Base-by-base conservation (phyloP, 2,797 vertebrate species). In the Hydrophis major region DNA sequence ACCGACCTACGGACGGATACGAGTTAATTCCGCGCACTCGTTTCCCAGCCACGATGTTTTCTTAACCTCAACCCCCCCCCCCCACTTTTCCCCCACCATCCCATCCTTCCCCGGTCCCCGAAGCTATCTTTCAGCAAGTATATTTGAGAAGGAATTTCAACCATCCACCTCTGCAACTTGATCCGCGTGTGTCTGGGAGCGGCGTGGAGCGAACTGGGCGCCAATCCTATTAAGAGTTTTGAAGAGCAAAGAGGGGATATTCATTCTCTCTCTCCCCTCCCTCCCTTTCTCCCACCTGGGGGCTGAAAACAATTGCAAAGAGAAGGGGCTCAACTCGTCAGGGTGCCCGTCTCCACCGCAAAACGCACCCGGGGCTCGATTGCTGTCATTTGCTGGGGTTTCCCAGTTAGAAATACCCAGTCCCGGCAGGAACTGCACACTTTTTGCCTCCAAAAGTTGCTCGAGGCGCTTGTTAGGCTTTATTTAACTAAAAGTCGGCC, bases 91-190 rank as follows among this genome's bases (percentile, higher is more conserved):
- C 87, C 87, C 93, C 60, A 0, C 42, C 57, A 14, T 1, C 16
- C 56, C 60, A 83, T 11, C 89, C 89, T 22, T 5, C 8, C 28
- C 55, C 18, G 90, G 94, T 37, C 50, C 88, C 89, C 78, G 91
- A 94, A 95, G 93, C 96, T 96, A 97, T 98, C 97, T 97, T 97
- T 98, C 98, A 97, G 97, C 98, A 97, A 98, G 97, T 98, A 98
- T 98, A 98, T 98, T 98, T 98, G 98, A 98, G 97, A 96, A 97
- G 98, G 98, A 99, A 99, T 99, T 98, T 98, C 96, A 99, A 98
- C 98, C 98, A 99, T 99, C 96, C 97, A 95, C 95, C 97, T 97
- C 96, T 98, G 99, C 98, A 99, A 99, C 98, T 98, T 98, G 98
- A 99, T 98, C 98, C 98, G 97, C 97, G 97, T 97, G 98, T 96